Conservation (phyloP, 1,140 invertebrate genomes). For the Homalodisca vitripennis region DNA sequence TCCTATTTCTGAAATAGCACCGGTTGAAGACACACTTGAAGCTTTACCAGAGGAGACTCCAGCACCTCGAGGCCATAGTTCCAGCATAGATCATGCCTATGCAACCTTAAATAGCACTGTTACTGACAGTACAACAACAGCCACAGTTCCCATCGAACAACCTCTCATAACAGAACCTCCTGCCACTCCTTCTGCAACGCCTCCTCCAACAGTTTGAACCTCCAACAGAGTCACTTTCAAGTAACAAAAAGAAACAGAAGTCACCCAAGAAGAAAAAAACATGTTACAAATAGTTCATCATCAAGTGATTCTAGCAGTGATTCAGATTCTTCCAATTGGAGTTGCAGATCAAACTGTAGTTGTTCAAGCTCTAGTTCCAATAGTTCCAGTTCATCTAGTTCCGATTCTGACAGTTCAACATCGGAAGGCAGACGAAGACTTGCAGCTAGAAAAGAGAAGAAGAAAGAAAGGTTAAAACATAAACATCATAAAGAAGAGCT, state of each 20-base stretch:
- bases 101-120: neutral
- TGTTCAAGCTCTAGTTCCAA: constrained; percentile 66
- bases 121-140: neutral
- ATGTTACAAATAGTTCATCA: constrained; percentile 51
- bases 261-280: constrained; percentile 51
- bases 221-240: no score
- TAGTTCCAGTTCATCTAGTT: constrained; percentile 64
- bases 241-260: no score
- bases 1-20: constrained; percentile 32
- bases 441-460: constrained; percentile 48
- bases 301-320: constrained; percentile 72
- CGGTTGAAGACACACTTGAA: constrained; percentile 32
- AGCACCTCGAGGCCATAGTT: constrained; percentile 27
- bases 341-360: constrained; percentile 76
- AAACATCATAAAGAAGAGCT: no score
- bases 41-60: constrained; percentile 10
- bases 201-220: neutral
- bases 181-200: neutral
- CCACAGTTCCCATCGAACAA: neutral
- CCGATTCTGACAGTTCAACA: constrained; percentile 62
- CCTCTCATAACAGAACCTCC: neutral
- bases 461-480: constrained; percentile 45
- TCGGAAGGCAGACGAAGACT: no score
- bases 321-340: constrained; percentile 71
- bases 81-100: constrained; percentile 30